Evolutionary conservation across 2,797 vertebrate genomes (phyloP), one percentile per base, ranked within the genome.

Genomic region (Holocentrus rufus): DNA sequence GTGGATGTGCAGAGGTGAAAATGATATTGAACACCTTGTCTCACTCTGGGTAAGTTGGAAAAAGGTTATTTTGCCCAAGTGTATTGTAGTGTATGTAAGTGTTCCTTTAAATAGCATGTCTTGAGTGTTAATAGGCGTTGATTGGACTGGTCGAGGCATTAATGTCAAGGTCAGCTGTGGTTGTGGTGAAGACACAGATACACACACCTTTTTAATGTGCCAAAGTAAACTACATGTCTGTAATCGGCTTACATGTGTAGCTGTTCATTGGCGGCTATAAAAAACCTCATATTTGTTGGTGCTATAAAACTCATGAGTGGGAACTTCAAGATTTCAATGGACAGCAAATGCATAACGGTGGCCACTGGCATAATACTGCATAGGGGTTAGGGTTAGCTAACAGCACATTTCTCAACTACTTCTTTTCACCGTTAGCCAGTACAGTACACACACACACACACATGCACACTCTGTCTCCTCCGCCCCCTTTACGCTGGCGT

Each of bases 401-500:
- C 2, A 31, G 68, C 59, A 70, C 67, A 84, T 69, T 78, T 67
- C 36, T 69, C 49, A 61, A 54, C 76, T 63, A 50, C 71, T 42
- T 80, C 77, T 82, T 74, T 69, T 76, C 69, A 65, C 58, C 61
- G 63, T 77, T 61, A 81, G 25, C 63, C 64, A 49, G 23, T 66
- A 65, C 63, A 72, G 58, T 65, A 30, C 58, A 83, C 52, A 74
- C 68, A 73, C 49, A 23, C 31, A 65, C 69, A 66, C 56, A 72
- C 27, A 76, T 54, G 76, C 67, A 75, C 65, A 64, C 76, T 65
- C 69, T 2, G 66, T 82, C 80, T 85, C 81, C 85, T 67, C 74
- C 50, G 53, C 82, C 83, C 72, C 74, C 81, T 89, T 87, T 84
- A 87, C 62, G 60, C 77, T 39, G 70, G 80, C 53, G 59, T 93